Percentiles rank a stretch among this genome's conserved stretches.
These are phyloP conservation scores for Scolopax rusticola DNA, from an alignment of 2,797 vertebrate species.

Conservation along the genomic window DNA sequence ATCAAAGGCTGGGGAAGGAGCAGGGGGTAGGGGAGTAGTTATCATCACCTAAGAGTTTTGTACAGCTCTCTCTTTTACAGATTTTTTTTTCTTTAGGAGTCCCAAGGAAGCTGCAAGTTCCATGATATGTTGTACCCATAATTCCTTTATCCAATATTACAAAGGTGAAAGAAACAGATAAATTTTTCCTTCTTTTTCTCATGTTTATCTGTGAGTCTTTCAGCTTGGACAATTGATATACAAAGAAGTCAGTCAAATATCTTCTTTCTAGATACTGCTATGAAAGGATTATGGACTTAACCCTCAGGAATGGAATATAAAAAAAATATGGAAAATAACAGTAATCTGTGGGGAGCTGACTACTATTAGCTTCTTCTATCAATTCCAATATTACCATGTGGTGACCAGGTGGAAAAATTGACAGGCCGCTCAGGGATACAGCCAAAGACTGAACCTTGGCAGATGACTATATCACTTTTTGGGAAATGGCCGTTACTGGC, in stretches of 20 bases:
- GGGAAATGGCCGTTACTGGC: neutral
- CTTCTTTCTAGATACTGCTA: neutral
- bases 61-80: neutral
- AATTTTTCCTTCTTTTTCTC: neutral
- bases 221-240: neutral
- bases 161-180: neutral
- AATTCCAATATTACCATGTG: neutral
- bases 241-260: neutral
- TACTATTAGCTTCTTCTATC: neutral
- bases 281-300: neutral
- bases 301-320: neutral
- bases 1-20: neutral
- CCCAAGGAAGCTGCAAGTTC: neutral
- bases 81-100: neutral
- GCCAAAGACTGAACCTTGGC: neutral
- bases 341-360: neutral
- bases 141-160: neutral
- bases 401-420: neutral
- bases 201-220: neutral
- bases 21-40: rapidly evolving
- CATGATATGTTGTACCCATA: neutral
- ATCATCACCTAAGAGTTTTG: neutral
- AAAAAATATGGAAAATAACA: neutral
- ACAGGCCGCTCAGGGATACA: neutral
- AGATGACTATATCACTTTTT: neutral